phyloP scores from a whole-genome alignment of 2,113 vertebrate species.

The Crypturellus undulatus region DNA sequence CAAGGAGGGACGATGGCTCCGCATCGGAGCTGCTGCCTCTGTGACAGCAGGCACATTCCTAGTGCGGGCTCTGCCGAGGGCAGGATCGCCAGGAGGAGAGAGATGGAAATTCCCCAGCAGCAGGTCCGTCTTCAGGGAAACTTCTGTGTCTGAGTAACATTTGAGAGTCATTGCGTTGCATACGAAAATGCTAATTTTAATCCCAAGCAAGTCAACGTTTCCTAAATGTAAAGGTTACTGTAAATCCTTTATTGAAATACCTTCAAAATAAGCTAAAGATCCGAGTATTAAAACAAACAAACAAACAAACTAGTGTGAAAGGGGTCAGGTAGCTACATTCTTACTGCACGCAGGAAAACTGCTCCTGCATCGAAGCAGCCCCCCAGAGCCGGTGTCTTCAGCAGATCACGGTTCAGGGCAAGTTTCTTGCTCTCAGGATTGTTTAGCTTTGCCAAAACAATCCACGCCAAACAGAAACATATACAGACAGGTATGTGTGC shows the following conservation, averaged over 20 bases:
- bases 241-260: neutral
- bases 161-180: neutral
- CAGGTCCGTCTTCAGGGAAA: neutral
- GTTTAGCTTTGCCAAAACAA: rapidly evolving
- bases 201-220: neutral
- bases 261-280: neutral
- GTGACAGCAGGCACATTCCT: rapidly evolving
- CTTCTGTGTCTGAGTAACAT: neutral
- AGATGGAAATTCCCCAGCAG: neutral
- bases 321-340: neutral
- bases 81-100: neutral
- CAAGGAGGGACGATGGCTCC: rapidly evolving
- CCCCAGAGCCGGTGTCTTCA: neutral
- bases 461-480: rapidly evolving
- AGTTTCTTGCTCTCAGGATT: neutral
- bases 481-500: rapidly evolving
- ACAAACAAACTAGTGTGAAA: too few species aligned
- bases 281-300: rapidly evolving
- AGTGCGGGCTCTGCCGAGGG: neutral
- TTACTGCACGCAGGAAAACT: rapidly evolving
- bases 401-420: rapidly evolving
- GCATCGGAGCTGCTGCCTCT: rapidly evolving
- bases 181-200: neutral
- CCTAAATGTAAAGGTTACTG: neutral
- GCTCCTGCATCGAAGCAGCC: neutral